Base-by-base conservation (phyloP, 1,140 invertebrate genomes). In the Diorhabda elongata region DNA sequence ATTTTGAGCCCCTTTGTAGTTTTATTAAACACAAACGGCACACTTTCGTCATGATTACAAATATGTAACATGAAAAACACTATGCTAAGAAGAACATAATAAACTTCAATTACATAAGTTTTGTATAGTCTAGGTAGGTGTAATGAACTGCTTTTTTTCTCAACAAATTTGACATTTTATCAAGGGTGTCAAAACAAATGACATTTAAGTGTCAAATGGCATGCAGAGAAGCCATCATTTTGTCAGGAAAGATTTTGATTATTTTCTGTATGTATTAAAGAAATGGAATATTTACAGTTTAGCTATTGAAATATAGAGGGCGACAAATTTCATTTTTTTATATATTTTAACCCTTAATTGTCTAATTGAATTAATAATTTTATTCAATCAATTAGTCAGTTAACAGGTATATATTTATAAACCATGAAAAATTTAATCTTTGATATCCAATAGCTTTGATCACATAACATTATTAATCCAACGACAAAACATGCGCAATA, bases 21-120 rank as follows among this genome's bases (percentile, higher is more conserved):
- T 61, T 73, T 41, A 52, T 45, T n/a, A 76, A 68, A 67, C 75
- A 76, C 44, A 76, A 63, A 69, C 75, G 71, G 66, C 75, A 76
- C 61, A 76, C 71, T 76, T 76, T 76, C 61, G 73, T 72, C 73
- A 74, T 74, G 66, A 61, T 71, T 58, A 47, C 47, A n/a, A 5
- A 61, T 61, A 41, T 41, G 26, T 42, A 42, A 61, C n/a, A 42
- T 42, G 47, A n/a, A 6, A 52, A 52, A 52, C 47, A 52, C 47
- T 52, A n/a, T 52, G 6, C n/a, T 52, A 8, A 52, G 4, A 52
- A 52, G 6, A 52, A 52, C 47, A 52, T 52, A 52, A 52, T n/a
- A 52, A 52, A 52, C 47, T 52, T 52, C n/a, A 9, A 43, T 61
- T 61, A 61, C 42, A 43, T 61, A 61, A 61, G 26, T 8, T 8